Conservation (phyloP, 2,797 vertebrate species). For the Manis pentadactyla region DNA sequence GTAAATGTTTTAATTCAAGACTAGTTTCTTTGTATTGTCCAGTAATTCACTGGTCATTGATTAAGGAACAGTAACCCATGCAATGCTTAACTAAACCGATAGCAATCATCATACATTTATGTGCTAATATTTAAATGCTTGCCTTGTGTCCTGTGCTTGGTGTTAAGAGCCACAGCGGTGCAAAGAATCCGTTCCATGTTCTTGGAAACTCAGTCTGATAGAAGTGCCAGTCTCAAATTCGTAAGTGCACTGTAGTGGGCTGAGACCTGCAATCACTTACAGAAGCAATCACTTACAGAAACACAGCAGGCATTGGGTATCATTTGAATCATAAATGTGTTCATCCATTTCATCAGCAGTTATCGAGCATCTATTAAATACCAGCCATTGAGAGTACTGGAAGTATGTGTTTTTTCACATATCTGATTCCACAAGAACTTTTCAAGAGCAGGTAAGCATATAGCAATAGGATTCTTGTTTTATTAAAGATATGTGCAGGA, state of each 20-base stretch:
- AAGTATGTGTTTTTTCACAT: not conserved
- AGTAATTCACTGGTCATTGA: not conserved
- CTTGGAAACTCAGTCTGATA: not conserved
- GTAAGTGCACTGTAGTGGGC: accelerated
- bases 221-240: not conserved
- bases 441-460: not conserved
- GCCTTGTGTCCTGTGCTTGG: not conserved
- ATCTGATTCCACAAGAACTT: not conserved
- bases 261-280: not conserved
- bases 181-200: not conserved
- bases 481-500: not conserved
- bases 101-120: not conserved
- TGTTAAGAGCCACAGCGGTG: not conserved
- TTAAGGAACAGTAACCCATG: not conserved
- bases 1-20: conserved; percentile 17
- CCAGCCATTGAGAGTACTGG: not conserved
- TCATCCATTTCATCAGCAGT: not conserved
- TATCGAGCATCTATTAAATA: not conserved
- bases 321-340: not conserved
- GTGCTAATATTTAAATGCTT: not conserved
- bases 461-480: not conserved
- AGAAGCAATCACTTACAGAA: not conserved
- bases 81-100: not conserved
- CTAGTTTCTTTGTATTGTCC: not conserved
- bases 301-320: not conserved